Evolutionary conservation across 2,797 vertebrate genomes (phyloP), one percentile per base, ranked within the genome.

Genomic region (Sternarchorhynchus goeldii): DNA sequence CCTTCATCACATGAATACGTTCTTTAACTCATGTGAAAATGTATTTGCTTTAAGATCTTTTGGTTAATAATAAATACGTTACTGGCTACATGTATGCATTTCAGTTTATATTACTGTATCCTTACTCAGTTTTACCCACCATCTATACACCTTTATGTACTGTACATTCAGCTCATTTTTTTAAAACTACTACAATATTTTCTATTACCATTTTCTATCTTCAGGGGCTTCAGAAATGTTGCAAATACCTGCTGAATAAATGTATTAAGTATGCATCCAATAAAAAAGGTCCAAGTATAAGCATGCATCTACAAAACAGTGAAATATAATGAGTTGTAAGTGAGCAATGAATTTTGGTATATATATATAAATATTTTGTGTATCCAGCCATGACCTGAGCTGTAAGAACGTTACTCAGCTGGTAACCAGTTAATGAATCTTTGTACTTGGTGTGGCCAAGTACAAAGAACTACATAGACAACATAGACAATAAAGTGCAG

Each of bases 371-470:
- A 77, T 83, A 82, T 85, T 18, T 62, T 25, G 20, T 6, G 34
- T 34, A 72, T 76, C 0, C 5, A 57, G n/a, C 76, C 31, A 80
- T 63, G 18, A 58, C 62, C 17, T 32, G 14, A 60, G 20, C 20
- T 75, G 58, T 63, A 70, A 21, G 8, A 18, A 63, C 10, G n/a
- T 67, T 81, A 6, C 36, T 5, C 0, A 21, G 78, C 21, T 87
- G 59, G 87, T 88, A 64, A 90, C 82, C 88, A 72, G 89, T 87
- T 86, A 89, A 90, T 86, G 75, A 41, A 41, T 41, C 39, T 10
- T 25, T 25, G 25, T 25, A 25, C 25, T 25, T 41, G 39, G 10
- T 41, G 58, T 45, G 3, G 55, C 41, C 25, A 21, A 20, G 32
- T 63, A 50, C 75, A 77, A 66, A 80, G 65, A 60, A 62, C 41